A percentile compares a stretch with the other conserved stretches of the same genome.
phyloP scores from a whole-genome alignment of 1,140 invertebrate genomes.

The Lepidurus apus region DNA sequence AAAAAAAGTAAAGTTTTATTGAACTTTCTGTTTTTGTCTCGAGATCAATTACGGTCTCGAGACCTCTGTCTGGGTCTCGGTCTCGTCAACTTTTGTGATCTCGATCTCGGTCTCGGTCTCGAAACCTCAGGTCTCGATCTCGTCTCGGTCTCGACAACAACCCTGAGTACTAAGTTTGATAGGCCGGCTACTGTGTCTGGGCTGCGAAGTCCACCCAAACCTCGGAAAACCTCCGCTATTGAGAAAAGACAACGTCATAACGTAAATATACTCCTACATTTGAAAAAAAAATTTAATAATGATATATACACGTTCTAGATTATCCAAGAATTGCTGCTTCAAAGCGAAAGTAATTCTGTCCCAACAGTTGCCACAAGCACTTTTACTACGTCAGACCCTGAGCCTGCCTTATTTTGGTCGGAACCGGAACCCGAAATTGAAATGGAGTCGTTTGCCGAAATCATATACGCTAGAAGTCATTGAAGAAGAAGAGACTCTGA shows the following conservation, averaged over 20 bases:
- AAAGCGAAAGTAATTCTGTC: neutral
- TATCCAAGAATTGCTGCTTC: neutral
- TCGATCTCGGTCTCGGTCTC: too few species aligned
- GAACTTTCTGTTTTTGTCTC: too few species aligned
- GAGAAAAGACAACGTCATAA: neutral
- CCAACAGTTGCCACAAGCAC: neutral
- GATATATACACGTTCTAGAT: neutral
- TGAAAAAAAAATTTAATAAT: neutral
- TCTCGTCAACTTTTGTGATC: too few species aligned
- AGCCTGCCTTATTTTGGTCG: neutral
- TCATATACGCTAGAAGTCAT: neutral
- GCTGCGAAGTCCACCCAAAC: neutral
- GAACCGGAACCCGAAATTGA: neutral
- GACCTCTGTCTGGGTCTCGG: too few species aligned
- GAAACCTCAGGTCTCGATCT: too few species aligned
- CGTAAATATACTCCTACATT: neutral
- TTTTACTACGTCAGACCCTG: neutral
- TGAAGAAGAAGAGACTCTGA: neutral
- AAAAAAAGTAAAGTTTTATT: too few species aligned
- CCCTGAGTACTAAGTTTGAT: too few species aligned
- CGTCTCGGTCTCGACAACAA: too few species aligned
- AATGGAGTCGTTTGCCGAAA: neutral
- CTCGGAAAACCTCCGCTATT: neutral
- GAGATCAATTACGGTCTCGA: too few species aligned
- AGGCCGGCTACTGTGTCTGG: too few species aligned